These are phyloP conservation scores for Sus cebifrons DNA, from an alignment of 2,797 vertebrate species.

Conservation along the genomic window DNA sequence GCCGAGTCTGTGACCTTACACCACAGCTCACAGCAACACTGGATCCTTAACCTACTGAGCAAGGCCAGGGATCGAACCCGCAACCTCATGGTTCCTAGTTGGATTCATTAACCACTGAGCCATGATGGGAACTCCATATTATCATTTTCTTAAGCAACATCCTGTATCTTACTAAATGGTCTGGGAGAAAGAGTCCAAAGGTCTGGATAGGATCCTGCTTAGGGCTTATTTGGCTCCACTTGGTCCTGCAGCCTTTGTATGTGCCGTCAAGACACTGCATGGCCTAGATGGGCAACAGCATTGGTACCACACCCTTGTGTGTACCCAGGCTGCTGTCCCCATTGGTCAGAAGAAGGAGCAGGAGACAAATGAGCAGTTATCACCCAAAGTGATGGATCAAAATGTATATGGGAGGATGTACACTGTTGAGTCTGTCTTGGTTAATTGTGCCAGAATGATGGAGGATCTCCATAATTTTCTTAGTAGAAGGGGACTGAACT, in stretches of 20 bases:
- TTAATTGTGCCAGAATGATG: constrained; percentile 52
- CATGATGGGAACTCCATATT: too few species aligned
- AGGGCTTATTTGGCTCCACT: neutral
- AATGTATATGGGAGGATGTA: neutral
- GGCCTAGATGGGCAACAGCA: constrained; percentile 47
- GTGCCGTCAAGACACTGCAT: rapidly evolving
- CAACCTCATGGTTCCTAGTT: too few species aligned
- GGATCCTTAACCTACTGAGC: too few species aligned
- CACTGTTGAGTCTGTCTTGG: constrained; percentile 61
- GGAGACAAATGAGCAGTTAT: constrained; percentile 73
- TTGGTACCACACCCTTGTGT: neutral
- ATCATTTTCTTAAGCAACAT: neutral
- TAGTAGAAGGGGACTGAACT: constrained; percentile 79
- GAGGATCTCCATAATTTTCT: constrained; percentile 73
- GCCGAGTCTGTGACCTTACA: too few species aligned
- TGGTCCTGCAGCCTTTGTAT: neutral
- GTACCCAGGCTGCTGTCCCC: neutral
- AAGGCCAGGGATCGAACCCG: too few species aligned
- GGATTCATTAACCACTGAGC: too few species aligned
- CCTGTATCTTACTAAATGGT: neutral
- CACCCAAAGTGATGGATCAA: constrained; percentile 79
- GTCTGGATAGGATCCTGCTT: neutral
- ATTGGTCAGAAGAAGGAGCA: constrained; percentile 58
- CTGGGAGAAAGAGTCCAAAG: neutral
- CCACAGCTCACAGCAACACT: too few species aligned